A percentile compares a stretch with the other conserved stretches of the same genome.
Conservation (phyloP, 64 coral and sea anemone species). For the Montipora foliosa region DNA sequence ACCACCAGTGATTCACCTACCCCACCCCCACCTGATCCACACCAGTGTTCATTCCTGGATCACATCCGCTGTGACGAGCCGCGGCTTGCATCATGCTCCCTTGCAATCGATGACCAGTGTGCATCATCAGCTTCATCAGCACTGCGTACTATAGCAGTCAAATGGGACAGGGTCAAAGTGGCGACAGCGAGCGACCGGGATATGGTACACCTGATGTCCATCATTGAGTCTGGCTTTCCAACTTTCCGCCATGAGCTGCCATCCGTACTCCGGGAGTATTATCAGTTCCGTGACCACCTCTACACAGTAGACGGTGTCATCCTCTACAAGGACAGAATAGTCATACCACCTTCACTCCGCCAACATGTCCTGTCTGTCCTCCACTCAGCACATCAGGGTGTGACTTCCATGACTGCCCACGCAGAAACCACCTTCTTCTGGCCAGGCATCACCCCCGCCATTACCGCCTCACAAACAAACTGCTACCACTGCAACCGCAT, state of each 20-base stretch:
- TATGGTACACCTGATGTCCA: neutral
- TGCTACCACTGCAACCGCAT: slow-evolving; percentile 54
- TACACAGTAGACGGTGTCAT: slow-evolving; percentile 53
- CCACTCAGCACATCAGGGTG: slow-evolving; percentile 67
- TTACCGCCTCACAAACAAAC: neutral
- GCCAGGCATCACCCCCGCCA: slow-evolving; percentile 54
- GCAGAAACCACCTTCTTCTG: slow-evolving; percentile 51
- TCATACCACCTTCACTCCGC: slow-evolving; percentile 21
- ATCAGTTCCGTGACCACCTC: slow-evolving; percentile 44
- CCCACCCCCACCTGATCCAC: neutral
- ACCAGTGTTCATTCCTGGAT: slow-evolving; percentile 19
- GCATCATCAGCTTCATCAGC: slow-evolving; percentile 24
- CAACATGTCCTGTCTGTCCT: neutral
- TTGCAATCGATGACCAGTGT: neutral
- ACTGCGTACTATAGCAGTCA: slow-evolving; percentile 21
- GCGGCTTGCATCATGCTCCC: neutral
- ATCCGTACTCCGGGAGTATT: slow-evolving; percentile 36
- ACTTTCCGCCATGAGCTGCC: slow-evolving; percentile 51
- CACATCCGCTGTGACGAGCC: neutral
- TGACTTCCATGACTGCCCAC: neutral
- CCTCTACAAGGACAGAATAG: slow-evolving; percentile 20
- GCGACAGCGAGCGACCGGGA: slow-evolving; percentile 29
- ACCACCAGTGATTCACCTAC: neutral
- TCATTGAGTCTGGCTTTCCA: slow-evolving; percentile 53
- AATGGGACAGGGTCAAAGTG: neutral